Evolutionary conservation across 2,888 invertebrate species (phyloP), one percentile per base, ranked within the genome.

Genomic region (Priocnemis perturbator): DNA sequence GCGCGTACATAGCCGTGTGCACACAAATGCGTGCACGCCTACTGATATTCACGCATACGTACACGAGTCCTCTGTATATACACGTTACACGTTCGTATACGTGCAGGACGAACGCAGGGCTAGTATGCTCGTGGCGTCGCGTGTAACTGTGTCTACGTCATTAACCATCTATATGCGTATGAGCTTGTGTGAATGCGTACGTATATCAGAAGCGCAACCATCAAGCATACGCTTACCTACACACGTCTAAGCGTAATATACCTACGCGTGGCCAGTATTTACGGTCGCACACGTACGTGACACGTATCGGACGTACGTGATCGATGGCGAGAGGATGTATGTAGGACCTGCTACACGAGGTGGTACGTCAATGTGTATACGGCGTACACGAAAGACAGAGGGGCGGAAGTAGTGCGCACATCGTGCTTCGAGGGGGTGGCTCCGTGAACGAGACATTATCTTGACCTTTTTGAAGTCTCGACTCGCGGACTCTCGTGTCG

Each of bases 31-130:
- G n/a, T n/a, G n/a, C n/a, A n/a, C n/a, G n/a, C n/a, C 26, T 26
- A 26, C 26, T 2, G 26, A 26, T 5, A 26, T 5, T 2, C 26
- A 26, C 69, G 64, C 68, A 65, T 67, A 48, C 61, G 37, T 64
- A 59, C 55, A 44, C 69, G 48, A 64, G 59, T 58, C 21, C 37
- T 1, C 37, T 9, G 11, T 37, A 11, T 37, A 37, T 37, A 37
- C 11, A 11, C 4, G 58, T 50, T 53, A 53, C 64, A 60, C 44
- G 53, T 19, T 17, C 52, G 53, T 47, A 9, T 37, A 37, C 37
- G 37, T 11, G 37, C 11, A 11, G 37, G 11, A 23, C 48, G n/a
- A 26, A 45, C 14, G 53, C 37, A 20, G 9, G 60, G 44, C 64
- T 20, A 20, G 21, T 61, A 48, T 47, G 47, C 20, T 44, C 48